phyloP scores from a whole-genome alignment of 2,888 invertebrate species.

The Oxytorus armatus region DNA sequence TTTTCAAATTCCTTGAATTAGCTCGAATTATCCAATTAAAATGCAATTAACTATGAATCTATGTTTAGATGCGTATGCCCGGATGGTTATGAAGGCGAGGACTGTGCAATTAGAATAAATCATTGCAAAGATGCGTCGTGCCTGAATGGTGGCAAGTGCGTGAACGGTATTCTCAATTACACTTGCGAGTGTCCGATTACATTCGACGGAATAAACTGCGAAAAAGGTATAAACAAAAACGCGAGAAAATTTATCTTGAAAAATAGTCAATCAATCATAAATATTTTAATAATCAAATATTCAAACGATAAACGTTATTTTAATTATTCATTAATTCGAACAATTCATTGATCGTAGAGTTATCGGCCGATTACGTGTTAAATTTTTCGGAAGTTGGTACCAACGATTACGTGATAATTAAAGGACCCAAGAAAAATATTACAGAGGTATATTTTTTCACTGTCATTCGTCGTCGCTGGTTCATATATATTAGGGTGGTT shows the following conservation, averaged over 20 bases:
- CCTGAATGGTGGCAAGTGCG: constrained; percentile 84
- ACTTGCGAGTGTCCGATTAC: constrained; percentile 85
- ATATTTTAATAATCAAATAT: neutral
- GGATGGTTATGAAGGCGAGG: constrained; percentile 85
- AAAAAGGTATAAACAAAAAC: constrained; percentile 80
- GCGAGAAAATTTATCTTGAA: neutral
- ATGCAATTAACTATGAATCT: too few species aligned
- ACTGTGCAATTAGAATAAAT: constrained; percentile 85
- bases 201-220: constrained; percentile 85
- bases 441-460: constrained; percentile 82
- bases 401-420: constrained; percentile 86
- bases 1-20: too few species aligned
- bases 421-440: constrained; percentile 85
- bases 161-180: constrained; percentile 78
- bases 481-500: too few species aligned
- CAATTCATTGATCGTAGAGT: constrained; percentile 75
- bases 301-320: neutral
- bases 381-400: constrained; percentile 86
- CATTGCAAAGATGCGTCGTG: constrained; percentile 83
- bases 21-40: too few species aligned
- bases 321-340: neutral
- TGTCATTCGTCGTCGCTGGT: too few species aligned
- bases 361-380: constrained; percentile 86
- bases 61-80: constrained; percentile 86
- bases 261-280: constrained; percentile 6